A percentile compares a stretch with the other conserved stretches of the same genome.
Conservation (phyloP, 2,113 vertebrate genomes). For the Cryptotis parvus region DNA sequence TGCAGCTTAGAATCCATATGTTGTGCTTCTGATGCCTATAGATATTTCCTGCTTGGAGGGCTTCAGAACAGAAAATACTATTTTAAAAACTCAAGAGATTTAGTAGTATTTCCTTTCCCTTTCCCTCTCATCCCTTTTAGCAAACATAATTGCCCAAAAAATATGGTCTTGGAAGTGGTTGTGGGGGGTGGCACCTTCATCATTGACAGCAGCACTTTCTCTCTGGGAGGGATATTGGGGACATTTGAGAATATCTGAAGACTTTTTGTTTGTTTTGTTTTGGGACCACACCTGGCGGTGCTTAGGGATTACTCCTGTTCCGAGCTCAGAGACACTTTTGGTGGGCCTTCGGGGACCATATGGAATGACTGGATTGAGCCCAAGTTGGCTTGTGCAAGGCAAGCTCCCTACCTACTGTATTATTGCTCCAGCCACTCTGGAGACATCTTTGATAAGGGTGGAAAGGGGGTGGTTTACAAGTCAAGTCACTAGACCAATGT, state of each 20-base stretch:
- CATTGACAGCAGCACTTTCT: not conserved
- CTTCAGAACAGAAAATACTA: not conserved
- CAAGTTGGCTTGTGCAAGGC: no score
- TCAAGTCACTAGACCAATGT: not conserved
- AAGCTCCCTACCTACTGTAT: no score
- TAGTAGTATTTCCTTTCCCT: not conserved
- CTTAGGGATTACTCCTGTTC: no score
- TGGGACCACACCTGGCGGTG: no score
- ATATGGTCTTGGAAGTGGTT: not conserved
- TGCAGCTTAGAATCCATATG: not conserved
- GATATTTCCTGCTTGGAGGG: not conserved
- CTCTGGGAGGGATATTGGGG: not conserved
- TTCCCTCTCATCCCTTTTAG: not conserved
- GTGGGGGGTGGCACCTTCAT: not conserved
- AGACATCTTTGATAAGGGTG: not conserved
- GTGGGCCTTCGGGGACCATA: no score
- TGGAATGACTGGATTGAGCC: no score
- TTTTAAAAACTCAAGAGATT: constrained; percentile 4
- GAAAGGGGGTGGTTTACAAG: not conserved
- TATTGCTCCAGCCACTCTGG: not conserved
- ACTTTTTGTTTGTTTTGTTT: not conserved
- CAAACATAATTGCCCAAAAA: not conserved
- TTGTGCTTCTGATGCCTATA: not conserved
- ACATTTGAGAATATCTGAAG: not conserved
- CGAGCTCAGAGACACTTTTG: no score